phyloP scores from a whole-genome alignment of 2,888 invertebrate genomes.

The Phrixothrix hirtus region DNA sequence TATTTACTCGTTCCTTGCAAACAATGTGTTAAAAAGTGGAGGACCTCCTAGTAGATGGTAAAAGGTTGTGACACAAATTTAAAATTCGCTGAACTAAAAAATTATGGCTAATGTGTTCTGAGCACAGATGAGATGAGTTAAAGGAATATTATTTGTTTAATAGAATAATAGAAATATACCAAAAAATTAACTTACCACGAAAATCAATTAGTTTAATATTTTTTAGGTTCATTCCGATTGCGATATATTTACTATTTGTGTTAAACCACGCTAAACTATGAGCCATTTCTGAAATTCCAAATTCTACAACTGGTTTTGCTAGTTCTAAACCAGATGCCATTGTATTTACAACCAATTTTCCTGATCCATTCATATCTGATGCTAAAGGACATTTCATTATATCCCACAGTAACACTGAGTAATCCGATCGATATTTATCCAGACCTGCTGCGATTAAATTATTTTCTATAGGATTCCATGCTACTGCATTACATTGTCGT shows the following conservation, averaged over 20 bases:
- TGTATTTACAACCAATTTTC: conserved; percentile 47
- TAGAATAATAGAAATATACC: background rate
- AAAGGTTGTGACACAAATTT: too few species aligned
- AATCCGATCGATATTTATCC: conserved; percentile 88
- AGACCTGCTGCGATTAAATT: conserved; percentile 84
- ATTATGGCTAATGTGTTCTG: too few species aligned
- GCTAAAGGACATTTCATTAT: conserved; percentile 60
- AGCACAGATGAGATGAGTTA: too few species aligned
- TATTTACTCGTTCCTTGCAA: too few species aligned
- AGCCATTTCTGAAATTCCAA: conserved; percentile 81
- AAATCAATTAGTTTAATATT: conserved; percentile 87
- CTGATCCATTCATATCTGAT: conserved; percentile 40
- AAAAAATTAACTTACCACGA: conserved; percentile 65
- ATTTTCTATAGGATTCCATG: conserved; percentile 84
- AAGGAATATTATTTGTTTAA: too few species aligned
- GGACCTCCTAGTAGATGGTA: too few species aligned
- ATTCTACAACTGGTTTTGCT: conserved; percentile 69
- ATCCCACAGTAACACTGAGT: conserved; percentile 90
- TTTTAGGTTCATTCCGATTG: conserved; percentile 90
- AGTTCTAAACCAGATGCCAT: conserved; percentile 58
- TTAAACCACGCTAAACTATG: conserved; percentile 86
- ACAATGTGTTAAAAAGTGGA: too few species aligned
- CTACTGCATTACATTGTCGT: conserved; percentile 82
- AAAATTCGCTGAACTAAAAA: too few species aligned
- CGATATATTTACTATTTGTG: conserved; percentile 72